Conservation (phyloP, 2,888 invertebrate genomes). For the Andrena bicolor region DNA sequence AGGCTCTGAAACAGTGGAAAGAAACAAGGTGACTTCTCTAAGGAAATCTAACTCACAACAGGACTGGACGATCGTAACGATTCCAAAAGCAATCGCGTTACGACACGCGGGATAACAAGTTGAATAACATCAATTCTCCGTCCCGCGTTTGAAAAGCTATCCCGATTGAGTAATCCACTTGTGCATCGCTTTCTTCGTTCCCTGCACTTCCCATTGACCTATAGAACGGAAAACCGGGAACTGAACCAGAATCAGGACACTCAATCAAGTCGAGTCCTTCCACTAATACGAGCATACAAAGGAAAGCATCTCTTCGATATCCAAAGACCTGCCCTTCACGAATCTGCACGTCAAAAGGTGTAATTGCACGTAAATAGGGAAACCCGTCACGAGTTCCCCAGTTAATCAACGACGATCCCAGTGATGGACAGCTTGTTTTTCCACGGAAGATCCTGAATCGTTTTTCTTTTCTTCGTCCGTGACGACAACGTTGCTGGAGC, state of each 20-base stretch:
- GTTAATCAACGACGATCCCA: neutral
- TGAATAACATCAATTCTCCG: neutral
- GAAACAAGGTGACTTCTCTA: neutral
- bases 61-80: neutral
- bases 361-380: neutral
- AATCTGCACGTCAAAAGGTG: too few species aligned
- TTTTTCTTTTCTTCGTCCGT: neutral
- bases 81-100: neutral
- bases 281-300: too few species aligned
- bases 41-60: neutral
- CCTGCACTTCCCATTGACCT: neutral
- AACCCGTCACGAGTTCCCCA: slow-evolving; percentile 3
- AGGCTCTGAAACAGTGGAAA: neutral
- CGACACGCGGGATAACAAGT: neutral
- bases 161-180: neutral
- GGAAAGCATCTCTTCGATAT: too few species aligned
- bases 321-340: too few species aligned
- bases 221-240: neutral
- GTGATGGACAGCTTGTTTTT: slow-evolving; percentile 1
- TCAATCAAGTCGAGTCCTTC: neutral
- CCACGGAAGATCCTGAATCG: neutral
- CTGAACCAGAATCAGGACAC: neutral
- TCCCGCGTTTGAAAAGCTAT: neutral
- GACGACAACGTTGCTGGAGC: slow-evolving; percentile 7
- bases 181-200: neutral